Conservation (phyloP, 2,888 invertebrate species). For the Synergus umbraculus region DNA sequence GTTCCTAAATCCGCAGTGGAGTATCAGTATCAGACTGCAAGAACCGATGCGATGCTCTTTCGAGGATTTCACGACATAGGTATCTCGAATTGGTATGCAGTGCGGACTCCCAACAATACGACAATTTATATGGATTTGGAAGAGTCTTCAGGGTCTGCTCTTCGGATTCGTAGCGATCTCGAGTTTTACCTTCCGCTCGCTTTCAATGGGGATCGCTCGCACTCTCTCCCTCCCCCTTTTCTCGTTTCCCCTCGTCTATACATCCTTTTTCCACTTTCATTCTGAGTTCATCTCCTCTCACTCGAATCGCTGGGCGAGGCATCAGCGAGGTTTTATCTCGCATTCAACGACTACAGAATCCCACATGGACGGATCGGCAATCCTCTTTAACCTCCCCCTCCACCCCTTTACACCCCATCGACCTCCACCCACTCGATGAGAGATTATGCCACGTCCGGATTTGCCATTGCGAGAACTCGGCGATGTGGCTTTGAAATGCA, state of each 20-base stretch:
- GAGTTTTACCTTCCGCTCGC: slow-evolving; percentile 72
- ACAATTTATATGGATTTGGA: slow-evolving; percentile 76
- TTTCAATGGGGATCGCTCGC: slow-evolving; percentile 66
- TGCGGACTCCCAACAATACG: slow-evolving; percentile 70
- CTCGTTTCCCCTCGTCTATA: slow-evolving; percentile 47
- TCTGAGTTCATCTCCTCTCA: slow-evolving; percentile 60
- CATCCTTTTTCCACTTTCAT: slow-evolving; percentile 55
- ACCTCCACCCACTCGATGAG: slow-evolving; percentile 57
- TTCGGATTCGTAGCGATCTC: slow-evolving; percentile 69
- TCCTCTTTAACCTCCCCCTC: slow-evolving; percentile 71
- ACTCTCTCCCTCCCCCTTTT: slow-evolving; percentile 48
- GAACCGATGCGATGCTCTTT: slow-evolving; percentile 58
- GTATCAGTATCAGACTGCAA: slow-evolving; percentile 53
- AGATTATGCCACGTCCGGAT: slow-evolving; percentile 39
- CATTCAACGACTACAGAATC: slow-evolving; percentile 71
- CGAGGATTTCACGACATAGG: slow-evolving; percentile 62
- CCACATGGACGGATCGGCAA: slow-evolving; percentile 74
- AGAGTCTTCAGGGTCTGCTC: slow-evolving; percentile 69
- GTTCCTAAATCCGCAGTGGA: slow-evolving; percentile 49
- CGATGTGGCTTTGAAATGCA: slow-evolving; percentile 21
- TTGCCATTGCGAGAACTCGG: slow-evolving; percentile 17
- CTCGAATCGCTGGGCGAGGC: slow-evolving; percentile 58
- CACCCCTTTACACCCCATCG: slow-evolving; percentile 50
- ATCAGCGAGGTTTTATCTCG: slow-evolving; percentile 72
- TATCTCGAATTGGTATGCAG: slow-evolving; percentile 72